A percentile compares a stretch with the other conserved stretches of the same genome.
These are phyloP conservation scores for Ammodramus savannarum DNA, from an alignment of 2,113 vertebrate genomes.

Conservation along the genomic window DNA sequence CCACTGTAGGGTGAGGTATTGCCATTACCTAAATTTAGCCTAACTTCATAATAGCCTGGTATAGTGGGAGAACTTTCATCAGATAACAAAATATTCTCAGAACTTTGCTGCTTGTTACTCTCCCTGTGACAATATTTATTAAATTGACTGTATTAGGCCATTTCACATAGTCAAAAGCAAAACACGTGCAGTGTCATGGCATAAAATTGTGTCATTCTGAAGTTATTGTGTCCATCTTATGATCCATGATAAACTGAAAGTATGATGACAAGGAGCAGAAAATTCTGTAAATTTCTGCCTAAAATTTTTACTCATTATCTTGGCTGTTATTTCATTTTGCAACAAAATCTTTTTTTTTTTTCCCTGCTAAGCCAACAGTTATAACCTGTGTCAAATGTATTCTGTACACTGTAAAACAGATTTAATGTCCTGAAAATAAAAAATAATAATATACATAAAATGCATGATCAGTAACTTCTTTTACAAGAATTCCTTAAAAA, in stretches of 20 bases:
- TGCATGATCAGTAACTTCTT: not conserved
- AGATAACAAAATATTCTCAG: not conserved
- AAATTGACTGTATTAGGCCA: not conserved
- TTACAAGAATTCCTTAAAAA: not conserved
- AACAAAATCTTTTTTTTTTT: not conserved
- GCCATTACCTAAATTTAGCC: not conserved
- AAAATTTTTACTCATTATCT: not conserved
- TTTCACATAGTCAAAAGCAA: not conserved
- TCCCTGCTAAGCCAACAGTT: not conserved
- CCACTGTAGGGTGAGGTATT: not conserved
- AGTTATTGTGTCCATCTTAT: not conserved
- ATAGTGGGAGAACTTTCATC: not conserved
- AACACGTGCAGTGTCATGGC: fast-evolving
- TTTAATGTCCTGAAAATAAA: not conserved
- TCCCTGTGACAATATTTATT: not conserved
- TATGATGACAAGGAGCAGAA: not conserved
- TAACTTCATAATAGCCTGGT: not conserved
- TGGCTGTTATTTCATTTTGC: not conserved
- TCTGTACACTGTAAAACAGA: not conserved
- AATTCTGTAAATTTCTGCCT: not conserved
- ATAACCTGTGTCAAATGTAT: not conserved
- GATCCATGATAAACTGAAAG: not conserved
- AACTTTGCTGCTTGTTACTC: fast-evolving
- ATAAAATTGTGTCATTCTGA: not conserved
- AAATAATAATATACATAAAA: not conserved